A percentile compares a stretch with the other conserved stretches of the same genome.
Evolutionary conservation across 2,888 invertebrate genomes (phyloP).

Genomic region (Aspidapion aeneum): DNA sequence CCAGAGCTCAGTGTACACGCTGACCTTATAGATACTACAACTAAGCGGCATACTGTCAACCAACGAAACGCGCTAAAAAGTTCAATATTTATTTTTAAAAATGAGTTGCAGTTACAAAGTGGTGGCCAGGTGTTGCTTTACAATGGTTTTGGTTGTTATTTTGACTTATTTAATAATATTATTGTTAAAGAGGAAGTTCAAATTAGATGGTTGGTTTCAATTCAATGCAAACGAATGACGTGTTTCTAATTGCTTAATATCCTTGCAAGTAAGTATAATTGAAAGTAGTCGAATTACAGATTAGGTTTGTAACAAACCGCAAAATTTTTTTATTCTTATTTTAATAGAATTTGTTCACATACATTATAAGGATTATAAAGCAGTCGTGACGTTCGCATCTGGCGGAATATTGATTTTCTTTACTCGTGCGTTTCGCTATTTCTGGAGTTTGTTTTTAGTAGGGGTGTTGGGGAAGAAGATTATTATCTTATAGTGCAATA

Average conservation of each 20-base stretch:
- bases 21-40: not conserved
- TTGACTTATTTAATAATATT: constrained; percentile 43
- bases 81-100: not conserved
- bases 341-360: not conserved
- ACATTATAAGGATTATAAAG: not conserved
- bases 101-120: constrained; percentile 29
- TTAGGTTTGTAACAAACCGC: not conserved
- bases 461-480: not conserved
- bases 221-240: constrained; percentile 18
- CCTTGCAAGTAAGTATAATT: not conserved
- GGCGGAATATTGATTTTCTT: not conserved
- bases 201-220: constrained; percentile 37
- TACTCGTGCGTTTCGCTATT: not conserved
- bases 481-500: no score
- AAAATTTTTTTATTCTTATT: not conserved
- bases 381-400: not conserved
- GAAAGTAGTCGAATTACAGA: not conserved
- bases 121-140: constrained; percentile 44
- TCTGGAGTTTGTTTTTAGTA: not conserved
- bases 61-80: not conserved
- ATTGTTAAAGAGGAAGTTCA: constrained; percentile 44
- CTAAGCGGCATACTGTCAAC: not conserved
- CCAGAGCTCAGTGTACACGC: not conserved
- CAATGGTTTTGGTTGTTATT: constrained; percentile 41
- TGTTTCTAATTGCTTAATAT: not conserved